Evolutionary conservation across 2,888 invertebrate species (phyloP).

Genomic region (Hypercompe scribonia): DNA sequence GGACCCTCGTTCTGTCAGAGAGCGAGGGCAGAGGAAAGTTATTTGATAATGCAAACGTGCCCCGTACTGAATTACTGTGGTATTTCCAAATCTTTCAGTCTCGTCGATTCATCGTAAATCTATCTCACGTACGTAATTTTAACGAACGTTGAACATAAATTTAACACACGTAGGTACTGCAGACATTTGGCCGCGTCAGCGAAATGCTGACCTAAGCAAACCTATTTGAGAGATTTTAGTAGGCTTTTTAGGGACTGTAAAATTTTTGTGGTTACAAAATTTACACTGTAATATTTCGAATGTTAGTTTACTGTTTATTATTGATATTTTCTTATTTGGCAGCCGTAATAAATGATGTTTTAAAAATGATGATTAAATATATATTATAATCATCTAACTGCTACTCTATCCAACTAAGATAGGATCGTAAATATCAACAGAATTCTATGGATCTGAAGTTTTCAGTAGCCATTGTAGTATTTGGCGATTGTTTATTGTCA

Average conservation of each 20-base stretch:
- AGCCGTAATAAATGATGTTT: not conserved
- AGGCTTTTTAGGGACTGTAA: slow-evolving; percentile 11
- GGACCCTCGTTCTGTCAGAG: slow-evolving; percentile 26
- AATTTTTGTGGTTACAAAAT: not conserved
- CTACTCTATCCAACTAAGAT: too few relatives aligned
- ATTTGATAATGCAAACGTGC: slow-evolving; percentile 43
- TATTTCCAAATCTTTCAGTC: slow-evolving; percentile 26
- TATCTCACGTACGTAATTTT: slow-evolving; percentile 28
- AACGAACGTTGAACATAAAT: slow-evolving; percentile 27
- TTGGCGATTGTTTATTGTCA: too few relatives aligned
- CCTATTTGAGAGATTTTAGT: slow-evolving; percentile 14
- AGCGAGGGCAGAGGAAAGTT: slow-evolving; percentile 37
- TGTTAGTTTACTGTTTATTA: not conserved
- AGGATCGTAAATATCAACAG: too few relatives aligned
- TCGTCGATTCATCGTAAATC: slow-evolving; percentile 39
- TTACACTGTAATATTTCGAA: not conserved
- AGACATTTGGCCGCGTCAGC: slow-evolving; percentile 22
- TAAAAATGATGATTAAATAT: not conserved
- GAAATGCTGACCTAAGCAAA: slow-evolving; percentile 15
- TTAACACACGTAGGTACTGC: slow-evolving; percentile 15
- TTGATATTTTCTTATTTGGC: not conserved
- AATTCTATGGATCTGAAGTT: too few relatives aligned
- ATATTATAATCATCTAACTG: too few relatives aligned
- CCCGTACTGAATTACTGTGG: slow-evolving; percentile 16
- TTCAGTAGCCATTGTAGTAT: too few relatives aligned